Evolutionary conservation across 2,113 vertebrate species (phyloP).

Genomic region (Sinocyclocheilus rhinocerous): DNA sequence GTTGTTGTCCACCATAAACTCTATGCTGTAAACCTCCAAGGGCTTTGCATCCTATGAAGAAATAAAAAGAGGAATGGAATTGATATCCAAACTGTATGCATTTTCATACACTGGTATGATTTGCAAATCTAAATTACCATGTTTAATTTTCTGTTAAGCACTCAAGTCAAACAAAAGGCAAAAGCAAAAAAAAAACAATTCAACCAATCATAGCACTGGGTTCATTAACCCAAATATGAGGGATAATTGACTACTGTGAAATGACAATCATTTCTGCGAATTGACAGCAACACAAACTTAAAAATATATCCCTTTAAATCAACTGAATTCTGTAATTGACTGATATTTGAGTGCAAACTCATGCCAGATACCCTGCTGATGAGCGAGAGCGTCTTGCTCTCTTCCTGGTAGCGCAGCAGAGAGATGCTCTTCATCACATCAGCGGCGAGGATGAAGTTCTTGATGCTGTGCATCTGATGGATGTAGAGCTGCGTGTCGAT

Average conservation of each 20-base stretch:
- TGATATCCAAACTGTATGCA: background rate
- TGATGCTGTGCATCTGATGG: constrained; percentile 94
- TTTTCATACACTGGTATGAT: no score
- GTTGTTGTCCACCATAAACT: constrained; percentile 91
- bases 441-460: constrained; percentile 91
- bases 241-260: no score
- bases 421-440: constrained; percentile 95
- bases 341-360: background rate
- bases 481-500: constrained; percentile 95
- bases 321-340: no score
- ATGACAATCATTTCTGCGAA: no score
- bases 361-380: constrained; percentile 82
- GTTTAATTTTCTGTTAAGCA: no score
- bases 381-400: constrained; percentile 91
- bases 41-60: constrained; percentile 85
- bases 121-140: no score
- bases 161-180: no score
- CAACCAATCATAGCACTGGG: no score
- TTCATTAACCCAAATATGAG: no score
- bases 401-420: constrained; percentile 89
- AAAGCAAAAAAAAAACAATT: no score
- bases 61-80: background rate
- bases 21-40: constrained; percentile 89
- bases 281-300: no score
- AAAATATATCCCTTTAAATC: no score